A percentile compares a stretch with the other conserved stretches of the same genome.
These are phyloP conservation scores for Uloborus plumipes DNA, from an alignment of 2,888 invertebrate species.

Conservation along the genomic window DNA sequence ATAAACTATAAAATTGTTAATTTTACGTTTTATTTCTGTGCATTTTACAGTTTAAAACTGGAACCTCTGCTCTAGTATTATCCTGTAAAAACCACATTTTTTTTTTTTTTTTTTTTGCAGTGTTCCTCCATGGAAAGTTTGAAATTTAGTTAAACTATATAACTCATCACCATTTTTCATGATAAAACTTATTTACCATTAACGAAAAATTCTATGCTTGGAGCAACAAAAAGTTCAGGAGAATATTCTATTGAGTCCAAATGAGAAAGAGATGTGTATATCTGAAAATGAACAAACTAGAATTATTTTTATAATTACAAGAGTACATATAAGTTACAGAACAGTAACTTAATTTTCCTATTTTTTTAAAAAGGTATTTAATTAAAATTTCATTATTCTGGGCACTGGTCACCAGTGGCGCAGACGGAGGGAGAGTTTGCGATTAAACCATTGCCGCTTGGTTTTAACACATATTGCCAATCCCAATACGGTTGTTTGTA, in stretches of 20 bases:
- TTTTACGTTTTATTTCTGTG: no score
- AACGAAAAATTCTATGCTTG: constrained; percentile 31
- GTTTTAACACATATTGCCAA: no score
- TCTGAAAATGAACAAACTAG: constrained; percentile 1
- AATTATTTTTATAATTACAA: background rate
- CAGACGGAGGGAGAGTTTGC: no score
- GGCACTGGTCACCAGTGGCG: no score
- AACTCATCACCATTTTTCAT: background rate
- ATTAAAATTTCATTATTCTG: background rate
- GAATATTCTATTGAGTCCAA: constrained; percentile 27
- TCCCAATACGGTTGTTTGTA: no score
- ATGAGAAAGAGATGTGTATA: constrained; percentile 37
- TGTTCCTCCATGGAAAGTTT: background rate
- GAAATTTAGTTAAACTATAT: background rate
- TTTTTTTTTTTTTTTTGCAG: no score
- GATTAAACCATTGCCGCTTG: no score
- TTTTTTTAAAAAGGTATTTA: background rate
- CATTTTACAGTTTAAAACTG: no score
- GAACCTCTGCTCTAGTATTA: no score
- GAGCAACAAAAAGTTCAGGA: constrained; percentile 9
- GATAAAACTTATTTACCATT: constrained; percentile 26
- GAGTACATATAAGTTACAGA: background rate
- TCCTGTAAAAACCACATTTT: no score
- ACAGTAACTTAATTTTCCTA: background rate
- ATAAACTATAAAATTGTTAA: no score